Base-by-base conservation (phyloP, 2,113 vertebrate species). In the Rhinoderma darwinii region DNA sequence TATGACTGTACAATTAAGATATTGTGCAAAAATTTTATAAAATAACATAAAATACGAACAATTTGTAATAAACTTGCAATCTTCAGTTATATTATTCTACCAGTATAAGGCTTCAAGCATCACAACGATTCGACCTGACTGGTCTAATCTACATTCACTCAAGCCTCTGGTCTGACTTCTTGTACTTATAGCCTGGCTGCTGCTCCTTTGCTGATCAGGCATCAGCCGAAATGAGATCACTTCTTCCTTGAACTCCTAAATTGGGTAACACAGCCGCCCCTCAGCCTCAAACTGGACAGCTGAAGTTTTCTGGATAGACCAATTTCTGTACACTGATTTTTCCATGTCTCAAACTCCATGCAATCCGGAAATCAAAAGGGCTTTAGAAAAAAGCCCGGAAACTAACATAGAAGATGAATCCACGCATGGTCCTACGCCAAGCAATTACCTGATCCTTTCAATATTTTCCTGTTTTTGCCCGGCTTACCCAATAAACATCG, bases 381-480 rank as follows among this genome's bases (percentile, higher is more conserved):
- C 94, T 70, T 88, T 93, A 93, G 94, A 94, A 39, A 91, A 89
- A 84, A 93, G 92, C 88, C 91, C 93, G 8, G 94, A 94, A 90
- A 92, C 93, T 86, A 90, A 94, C 89, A 89, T 89, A 20, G 93
- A 90, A 39, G 89, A 93, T 91, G 94, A 95, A 86, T 89, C 89
- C 41, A 91, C 89, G 85, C 89, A 91, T 15, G 37, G 88, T 37
- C 93, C 90, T 43, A 92, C 88, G 73, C 93, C 95, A 88, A 91
- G 89, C 89, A 95, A 88, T 91, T 96, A 95, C 91, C 91, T 97
- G 90, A 91, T 94, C 83, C 94, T 97, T 89, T 93, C 95, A 91
- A 95, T 97, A 89, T 88, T 96, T 90, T 81, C 96, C 56, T 97
- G 96, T 72, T 97, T 97, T 89, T 97, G 96, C 84, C 96, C 96